phyloP scores from a whole-genome alignment of 2,888 invertebrate species.

The Sycophila texana region DNA sequence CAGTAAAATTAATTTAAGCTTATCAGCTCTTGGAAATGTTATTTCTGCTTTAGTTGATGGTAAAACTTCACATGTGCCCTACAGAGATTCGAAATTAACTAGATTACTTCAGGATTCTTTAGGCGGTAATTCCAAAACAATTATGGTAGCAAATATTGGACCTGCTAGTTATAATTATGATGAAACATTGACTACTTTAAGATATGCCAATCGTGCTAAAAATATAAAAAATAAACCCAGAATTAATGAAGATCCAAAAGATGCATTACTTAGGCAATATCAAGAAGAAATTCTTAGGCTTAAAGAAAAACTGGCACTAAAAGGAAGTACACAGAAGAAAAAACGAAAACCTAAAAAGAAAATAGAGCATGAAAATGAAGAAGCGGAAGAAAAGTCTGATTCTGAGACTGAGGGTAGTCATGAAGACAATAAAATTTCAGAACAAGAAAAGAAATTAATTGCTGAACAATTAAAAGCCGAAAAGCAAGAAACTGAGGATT shows the following conservation, averaged over 20 bases:
- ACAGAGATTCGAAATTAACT: slow-evolving; percentile 97
- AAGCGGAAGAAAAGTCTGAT: slow-evolving; percentile 68
- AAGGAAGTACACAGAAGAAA: slow-evolving; percentile 74
- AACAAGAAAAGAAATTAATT: slow-evolving; percentile 78
- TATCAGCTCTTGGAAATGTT: slow-evolving; percentile 98
- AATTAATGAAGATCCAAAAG: slow-evolving; percentile 99
- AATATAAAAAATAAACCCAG: slow-evolving; percentile 99
- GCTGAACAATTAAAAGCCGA: slow-evolving; percentile 82
- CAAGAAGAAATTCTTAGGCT: slow-evolving; percentile 94
- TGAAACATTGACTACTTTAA: slow-evolving; percentile 95
- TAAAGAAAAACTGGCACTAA: slow-evolving; percentile 74
- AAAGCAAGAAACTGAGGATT: slow-evolving; percentile 83
- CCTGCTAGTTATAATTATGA: slow-evolving; percentile 99
- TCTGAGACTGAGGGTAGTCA: slow-evolving; percentile 75
- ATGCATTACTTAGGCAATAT: slow-evolving; percentile 95
- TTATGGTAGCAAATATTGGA: slow-evolving; percentile 99
- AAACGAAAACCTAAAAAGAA: slow-evolving; percentile 76
- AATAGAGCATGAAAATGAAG: slow-evolving; percentile 76
- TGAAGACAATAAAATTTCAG: slow-evolving; percentile 65
- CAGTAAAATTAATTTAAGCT: slow-evolving; percentile 96
- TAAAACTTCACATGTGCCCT: slow-evolving; percentile 96
- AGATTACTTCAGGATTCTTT: slow-evolving; percentile 97
- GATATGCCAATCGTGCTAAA: slow-evolving; percentile 98
- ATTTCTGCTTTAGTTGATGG: slow-evolving; percentile 96
- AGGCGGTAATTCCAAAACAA: slow-evolving; percentile 98